Conservation (phyloP, 2,113 vertebrate species). For the Elephas maximus region DNA sequence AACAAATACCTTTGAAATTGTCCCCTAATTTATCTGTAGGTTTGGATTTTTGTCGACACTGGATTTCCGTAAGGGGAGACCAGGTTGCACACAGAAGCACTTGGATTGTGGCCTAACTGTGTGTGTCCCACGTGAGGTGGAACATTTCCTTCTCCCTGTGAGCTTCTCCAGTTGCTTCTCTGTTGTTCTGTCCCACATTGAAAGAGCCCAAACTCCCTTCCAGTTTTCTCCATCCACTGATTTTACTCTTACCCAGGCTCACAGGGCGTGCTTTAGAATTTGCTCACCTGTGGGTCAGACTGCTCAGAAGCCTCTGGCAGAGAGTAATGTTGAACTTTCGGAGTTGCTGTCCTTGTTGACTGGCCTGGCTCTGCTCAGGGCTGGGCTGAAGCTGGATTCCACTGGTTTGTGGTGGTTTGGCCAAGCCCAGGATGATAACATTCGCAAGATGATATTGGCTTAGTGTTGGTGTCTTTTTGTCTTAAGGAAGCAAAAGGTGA, state of each 20-base stretch:
- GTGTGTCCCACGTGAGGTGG: not conserved
- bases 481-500: not conserved
- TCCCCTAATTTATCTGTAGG: not conserved
- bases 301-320: not conserved
- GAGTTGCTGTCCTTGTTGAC: not conserved
- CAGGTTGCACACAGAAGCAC: not conserved
- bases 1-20: not conserved
- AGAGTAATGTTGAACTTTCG: not conserved
- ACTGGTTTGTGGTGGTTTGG: not conserved
- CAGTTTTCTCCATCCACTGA: not conserved
- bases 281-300: not conserved
- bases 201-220: not conserved
- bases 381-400: not conserved
- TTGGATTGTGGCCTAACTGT: not conserved
- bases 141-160: not conserved
- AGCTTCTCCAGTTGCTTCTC: not conserved
- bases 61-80: not conserved
- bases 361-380: not conserved
- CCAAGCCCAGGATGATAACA: not conserved
- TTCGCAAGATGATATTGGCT: not conserved
- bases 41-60: not conserved
- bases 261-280: rapidly evolving
- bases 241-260: not conserved
- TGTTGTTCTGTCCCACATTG: not conserved
- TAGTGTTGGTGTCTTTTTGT: not conserved